A percentile compares a stretch with the other conserved stretches of the same genome.
These are phyloP conservation scores for Gadus macrocephalus DNA, from an alignment of 2,113 vertebrate species.

Conservation along the genomic window DNA sequence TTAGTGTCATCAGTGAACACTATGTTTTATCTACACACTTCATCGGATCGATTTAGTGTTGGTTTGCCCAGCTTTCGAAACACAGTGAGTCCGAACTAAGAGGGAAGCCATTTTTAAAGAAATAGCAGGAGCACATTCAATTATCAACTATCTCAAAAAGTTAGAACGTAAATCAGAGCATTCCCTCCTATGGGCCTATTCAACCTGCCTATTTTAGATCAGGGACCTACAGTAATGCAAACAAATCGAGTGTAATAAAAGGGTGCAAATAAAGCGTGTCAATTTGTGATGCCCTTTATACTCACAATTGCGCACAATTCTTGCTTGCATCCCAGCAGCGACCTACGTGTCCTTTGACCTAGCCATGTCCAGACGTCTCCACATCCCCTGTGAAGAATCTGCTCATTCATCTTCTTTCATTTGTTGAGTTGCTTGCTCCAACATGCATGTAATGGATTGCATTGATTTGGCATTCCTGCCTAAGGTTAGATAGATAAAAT, in stretches of 20 bases:
- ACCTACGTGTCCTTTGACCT: neutral
- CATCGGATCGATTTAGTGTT: neutral
- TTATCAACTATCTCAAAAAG: neutral
- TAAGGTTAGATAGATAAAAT: constrained; percentile 47
- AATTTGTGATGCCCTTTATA: constrained; percentile 10
- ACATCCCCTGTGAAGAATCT: constrained; percentile 8
- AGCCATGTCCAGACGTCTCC: neutral
- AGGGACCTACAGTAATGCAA: neutral
- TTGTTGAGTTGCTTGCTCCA: constrained; percentile 30
- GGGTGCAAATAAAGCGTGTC: constrained; percentile 10
- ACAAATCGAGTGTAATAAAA: neutral
- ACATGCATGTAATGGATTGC: constrained; percentile 60
- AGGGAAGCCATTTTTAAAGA: neutral
- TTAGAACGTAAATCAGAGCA: neutral
- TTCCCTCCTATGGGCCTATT: neutral
- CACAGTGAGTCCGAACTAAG: neutral
- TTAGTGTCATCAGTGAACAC: neutral
- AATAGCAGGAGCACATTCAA: neutral
- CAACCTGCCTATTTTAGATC: neutral
- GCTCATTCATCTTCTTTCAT: constrained; percentile 26
- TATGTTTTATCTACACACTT: neutral
- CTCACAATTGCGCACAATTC: neutral
- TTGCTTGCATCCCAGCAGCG: neutral
- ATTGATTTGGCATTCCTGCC: constrained; percentile 56
- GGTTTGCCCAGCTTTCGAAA: neutral